phyloP scores from a whole-genome alignment of 2,113 vertebrate genomes.

The Haemorhous mexicanus region DNA sequence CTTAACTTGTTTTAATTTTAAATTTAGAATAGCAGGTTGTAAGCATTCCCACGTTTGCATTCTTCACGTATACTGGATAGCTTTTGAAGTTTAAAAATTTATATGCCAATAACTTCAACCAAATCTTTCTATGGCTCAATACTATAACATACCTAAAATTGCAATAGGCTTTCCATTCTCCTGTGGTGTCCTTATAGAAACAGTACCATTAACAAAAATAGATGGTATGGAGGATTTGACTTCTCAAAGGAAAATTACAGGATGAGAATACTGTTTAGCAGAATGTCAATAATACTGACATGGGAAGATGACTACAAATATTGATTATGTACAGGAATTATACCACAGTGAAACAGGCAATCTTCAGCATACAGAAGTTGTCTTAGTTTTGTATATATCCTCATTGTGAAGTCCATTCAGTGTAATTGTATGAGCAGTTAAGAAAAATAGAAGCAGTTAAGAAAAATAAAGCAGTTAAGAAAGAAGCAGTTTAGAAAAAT shows the following conservation, averaged over 20 bases:
- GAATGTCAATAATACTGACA: not conserved
- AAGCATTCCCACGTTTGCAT: not conserved
- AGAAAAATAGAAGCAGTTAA: not conserved
- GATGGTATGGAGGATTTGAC: not conserved
- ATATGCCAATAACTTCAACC: not conserved
- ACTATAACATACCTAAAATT: not conserved
- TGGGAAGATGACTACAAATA: not conserved
- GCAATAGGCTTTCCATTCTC: not conserved
- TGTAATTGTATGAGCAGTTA: not conserved
- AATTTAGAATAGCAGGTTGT: not conserved
- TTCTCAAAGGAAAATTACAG: not conserved
- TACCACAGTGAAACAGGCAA: not conserved
- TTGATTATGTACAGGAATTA: not conserved
- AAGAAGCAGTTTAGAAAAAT: not conserved
- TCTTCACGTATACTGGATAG: not conserved
- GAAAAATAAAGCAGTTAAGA: too few relatives aligned
- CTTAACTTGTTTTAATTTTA: not conserved
- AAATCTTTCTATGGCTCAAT: not conserved
- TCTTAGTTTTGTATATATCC: not conserved
- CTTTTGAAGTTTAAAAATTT: not conserved
- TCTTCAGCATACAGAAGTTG: not conserved
- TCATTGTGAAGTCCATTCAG: not conserved
- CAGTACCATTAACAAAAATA: not conserved
- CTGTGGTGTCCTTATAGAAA: not conserved
- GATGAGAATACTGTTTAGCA: not conserved